Evolutionary conservation across 2,888 invertebrate genomes (phyloP).

Genomic region (Drosophila cyrtoloma): DNA sequence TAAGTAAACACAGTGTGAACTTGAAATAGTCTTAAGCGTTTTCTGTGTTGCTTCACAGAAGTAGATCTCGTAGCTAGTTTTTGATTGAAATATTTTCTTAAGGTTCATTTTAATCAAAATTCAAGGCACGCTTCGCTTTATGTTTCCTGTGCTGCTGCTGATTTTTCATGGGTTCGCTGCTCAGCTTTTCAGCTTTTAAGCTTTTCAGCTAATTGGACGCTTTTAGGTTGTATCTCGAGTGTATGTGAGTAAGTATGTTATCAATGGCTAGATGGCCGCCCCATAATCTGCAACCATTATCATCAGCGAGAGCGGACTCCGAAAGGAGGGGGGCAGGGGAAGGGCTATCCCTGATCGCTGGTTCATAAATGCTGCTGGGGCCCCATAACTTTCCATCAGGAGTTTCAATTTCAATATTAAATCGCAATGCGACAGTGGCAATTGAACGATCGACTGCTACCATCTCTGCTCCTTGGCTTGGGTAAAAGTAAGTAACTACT

Average conservation of each 20-base stretch:
- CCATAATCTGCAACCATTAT: slow-evolving; percentile 71
- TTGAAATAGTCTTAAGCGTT: not conserved
- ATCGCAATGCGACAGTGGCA: slow-evolving; percentile 60
- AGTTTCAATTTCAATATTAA: slow-evolving; percentile 76
- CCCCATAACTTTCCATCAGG: slow-evolving; percentile 73
- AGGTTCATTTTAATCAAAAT: not conserved
- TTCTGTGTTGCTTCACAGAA: not conserved
- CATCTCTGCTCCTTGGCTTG: slow-evolving; percentile 23
- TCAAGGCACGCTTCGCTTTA: slow-evolving; percentile 31
- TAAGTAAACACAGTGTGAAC: not conserved
- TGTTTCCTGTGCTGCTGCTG: slow-evolving; percentile 24
- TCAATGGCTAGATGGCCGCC: slow-evolving; percentile 74
- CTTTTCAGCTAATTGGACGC: slow-evolving; percentile 46
- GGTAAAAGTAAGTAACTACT: slow-evolving; percentile 63
- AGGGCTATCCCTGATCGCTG: slow-evolving; percentile 14
- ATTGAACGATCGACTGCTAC: slow-evolving; percentile 24
- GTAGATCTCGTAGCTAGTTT: not conserved
- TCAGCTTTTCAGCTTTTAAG: slow-evolving; percentile 14
- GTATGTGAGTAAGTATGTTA: slow-evolving; percentile 55
- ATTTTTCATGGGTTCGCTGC: slow-evolving; percentile 2
- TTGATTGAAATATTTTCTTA: not conserved
- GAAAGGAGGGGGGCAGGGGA: not conserved
- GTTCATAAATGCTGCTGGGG: slow-evolving; percentile 47
- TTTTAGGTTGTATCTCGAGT: slow-evolving; percentile 22
- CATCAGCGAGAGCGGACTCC: slow-evolving; percentile 49